Base-by-base conservation (phyloP, 53 echinoderm and acorn worm genomes). In the Zoroaster sp. region DNA sequence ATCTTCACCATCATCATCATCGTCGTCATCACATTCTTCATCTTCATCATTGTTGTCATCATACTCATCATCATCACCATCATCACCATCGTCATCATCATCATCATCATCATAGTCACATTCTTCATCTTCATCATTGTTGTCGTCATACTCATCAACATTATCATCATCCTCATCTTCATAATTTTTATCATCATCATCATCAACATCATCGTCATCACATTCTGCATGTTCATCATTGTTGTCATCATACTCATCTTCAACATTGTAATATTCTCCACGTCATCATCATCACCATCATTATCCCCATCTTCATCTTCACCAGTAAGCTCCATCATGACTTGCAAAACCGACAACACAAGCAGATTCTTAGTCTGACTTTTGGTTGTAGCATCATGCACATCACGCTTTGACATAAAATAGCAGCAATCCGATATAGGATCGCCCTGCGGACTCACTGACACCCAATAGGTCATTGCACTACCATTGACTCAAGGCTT, bases 391-490 rank as follows among this genome's bases (percentile, higher is more conserved):
- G 38, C 32, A 85, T 35, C 85, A 85, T 85, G 66, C 85, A 47
- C 85, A 20, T 71, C 85, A 85, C 85, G 85, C 47, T 17, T 35
- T 46, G 51, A 35, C 71, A 85, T 71, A 44, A 85, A 85, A 85
- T 47, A 85, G 47, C 71, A 85, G 85, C 71, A 70, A 85, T 85
- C 70, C 85, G 85, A 85, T 85, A 44, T 85, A 49, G 28, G 70
- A 34, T 21, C 8, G 49, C 70, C 85, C 85, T 70, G 85, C 85
- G 66, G 85, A 85, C 71, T 67, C 35, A 51, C 71, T 70, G 85
- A 70, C 85, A 85, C 85, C 71, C 46, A 35, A 47, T 85, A 71
- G 85, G 66, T 85, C 85, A 85, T 35, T 85, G 85, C 51, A 85
- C 85, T 85, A 85, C 85, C 21, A 5, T 28, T 12, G 42, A 18